Evolutionary conservation across 2,797 vertebrate species (phyloP), one percentile per base, ranked within the genome.

Genomic region (Myiotriccus ornatus): DNA sequence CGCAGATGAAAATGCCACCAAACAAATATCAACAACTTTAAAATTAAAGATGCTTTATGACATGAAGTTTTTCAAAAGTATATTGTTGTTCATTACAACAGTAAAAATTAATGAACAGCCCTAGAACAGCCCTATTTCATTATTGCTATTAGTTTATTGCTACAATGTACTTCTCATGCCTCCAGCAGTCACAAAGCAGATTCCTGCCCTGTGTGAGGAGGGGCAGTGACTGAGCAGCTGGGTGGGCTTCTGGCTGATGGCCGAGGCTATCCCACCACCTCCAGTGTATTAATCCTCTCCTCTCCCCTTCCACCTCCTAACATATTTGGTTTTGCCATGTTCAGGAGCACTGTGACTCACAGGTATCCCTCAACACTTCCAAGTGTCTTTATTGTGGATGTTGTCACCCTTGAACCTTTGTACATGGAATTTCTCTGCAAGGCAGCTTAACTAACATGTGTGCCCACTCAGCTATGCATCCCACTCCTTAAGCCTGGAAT

Each of bases 321-420:
- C 0, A 1, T 41, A 9, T 50, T 41, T 47, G 18, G 0, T 62
- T 81, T 82, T 59, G 32, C 9, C 21, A 62, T 37, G 37, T 52
- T 67, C 41, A 65, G 50, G 57, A 68, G 30, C 55, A 46, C n/a
- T 4, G 13, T 2, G 17, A 30, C 50, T 52, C 50, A 52, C 27
- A 52, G 50, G 50, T 17, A 0, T 41, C 56, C 21, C 10, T 37
- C 0, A 1, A 22, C 27, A 41, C 0, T 2, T 59, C 30, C 21
- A 30, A 4, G 15, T 50, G 22, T 30, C 50, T 52, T 30, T 52
- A 30, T 30, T 30, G 50, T 19, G 25, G 17, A 47, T 57, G 9
- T 47, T 30, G 34, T 19, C 1, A 0, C 30, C 44, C 56, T 34
- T 59, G 35, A 81, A 64, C 12, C 2, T 50, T 63, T 68, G 15